Base-by-base conservation (phyloP, 1,140 invertebrate species). In the Lasioglossum albipes region DNA sequence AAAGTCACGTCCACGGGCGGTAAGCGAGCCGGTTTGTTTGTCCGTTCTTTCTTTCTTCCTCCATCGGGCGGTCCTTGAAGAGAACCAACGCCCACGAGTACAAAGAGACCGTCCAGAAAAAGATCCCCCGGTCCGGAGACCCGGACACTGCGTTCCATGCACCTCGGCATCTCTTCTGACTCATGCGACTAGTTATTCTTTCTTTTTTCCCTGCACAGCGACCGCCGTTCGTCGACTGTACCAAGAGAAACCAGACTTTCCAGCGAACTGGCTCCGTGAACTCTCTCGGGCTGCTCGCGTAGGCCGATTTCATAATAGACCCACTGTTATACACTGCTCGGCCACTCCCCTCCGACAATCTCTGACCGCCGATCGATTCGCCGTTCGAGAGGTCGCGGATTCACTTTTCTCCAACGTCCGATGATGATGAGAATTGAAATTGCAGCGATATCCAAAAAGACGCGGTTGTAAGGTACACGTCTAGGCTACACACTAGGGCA, bases 111-210 rank as follows among this genome's bases (percentile, higher is more conserved):
- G 57, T 45, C 4, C 66, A 59, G 61, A 78, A 78, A 75, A 82
- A 77, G 66, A 84, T 27, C 61, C 61, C 31, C 52, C 20, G 22
- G 36, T 5, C 36, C 36, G 36, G 36, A 36, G 5, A 36, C 36
- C 36, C 36, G 36, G 36, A 36, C 36, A 42, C 42, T 2, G n/a
- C 2, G 36, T 16, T 5, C 36, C 27, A 18, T 18, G 54, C 31
- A 7, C 49, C 49, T 54, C 16, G 61, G 12, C 42, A 22, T 81
- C 62, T 81, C 62, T 7, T 65, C 75, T 84, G 82, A 83, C 75
- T 84, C 82, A 75, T n/a, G 36, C 42, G 42, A 70, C 45, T n/a
- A 59, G 54, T 57, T 22, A 27, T 68, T 78, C 67, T 71, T n/a
- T 59, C 36, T 6, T 41, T 61, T 61, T 76, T 62, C 72, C 41